Percentiles rank a stretch among this genome's conserved stretches.
These are phyloP conservation scores for Portunus trituberculatus DNA, from an alignment of 1,140 invertebrate species.

Conservation along the genomic window DNA sequence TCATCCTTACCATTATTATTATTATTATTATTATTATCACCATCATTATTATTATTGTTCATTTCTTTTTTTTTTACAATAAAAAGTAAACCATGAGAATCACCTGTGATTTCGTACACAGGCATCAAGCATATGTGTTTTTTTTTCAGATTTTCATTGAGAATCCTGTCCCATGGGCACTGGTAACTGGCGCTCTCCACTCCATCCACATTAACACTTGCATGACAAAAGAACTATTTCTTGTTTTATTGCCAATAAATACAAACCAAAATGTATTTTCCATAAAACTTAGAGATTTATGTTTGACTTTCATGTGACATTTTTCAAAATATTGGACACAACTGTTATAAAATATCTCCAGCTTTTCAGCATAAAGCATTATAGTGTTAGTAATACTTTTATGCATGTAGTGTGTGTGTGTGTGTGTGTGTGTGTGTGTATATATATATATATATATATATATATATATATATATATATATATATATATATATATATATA, in stretches of 20 bases:
- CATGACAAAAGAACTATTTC: background rate
- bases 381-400: background rate
- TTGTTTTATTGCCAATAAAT: background rate
- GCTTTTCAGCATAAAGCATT: conserved; percentile 33
- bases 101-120: no score
- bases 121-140: no score
- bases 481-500: background rate
- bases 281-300: conserved; percentile 41
- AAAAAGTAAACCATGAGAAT: background rate
- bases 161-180: no score
- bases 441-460: conserved; percentile 59
- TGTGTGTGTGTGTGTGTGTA: conserved; percentile 54
- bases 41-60: background rate
- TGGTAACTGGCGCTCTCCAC: no score
- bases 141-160: no score
- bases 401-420: conserved; percentile 43
- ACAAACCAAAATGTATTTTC: background rate
- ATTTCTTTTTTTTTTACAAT: background rate
- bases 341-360: conserved; percentile 32
- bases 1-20: background rate
- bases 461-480: conserved; percentile 35
- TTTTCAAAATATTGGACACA: conserved; percentile 25
- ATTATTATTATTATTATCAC: background rate
- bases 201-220: background rate
- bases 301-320: conserved; percentile 45